Conservation (phyloP, 2,888 invertebrate genomes). For the Vesta saturnalis region DNA sequence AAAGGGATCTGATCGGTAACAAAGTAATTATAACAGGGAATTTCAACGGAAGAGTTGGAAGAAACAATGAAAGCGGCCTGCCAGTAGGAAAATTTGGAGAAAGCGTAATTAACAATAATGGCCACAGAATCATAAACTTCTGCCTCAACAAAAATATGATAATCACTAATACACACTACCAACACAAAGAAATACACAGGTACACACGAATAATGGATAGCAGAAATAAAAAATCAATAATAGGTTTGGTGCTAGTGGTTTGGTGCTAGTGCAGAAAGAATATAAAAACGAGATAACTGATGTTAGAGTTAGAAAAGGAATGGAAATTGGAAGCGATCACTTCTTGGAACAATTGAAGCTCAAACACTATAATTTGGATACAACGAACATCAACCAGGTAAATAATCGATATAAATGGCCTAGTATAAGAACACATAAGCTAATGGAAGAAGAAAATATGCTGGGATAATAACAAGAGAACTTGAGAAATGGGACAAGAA, state of each 20-base stretch:
- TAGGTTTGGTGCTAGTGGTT: neutral
- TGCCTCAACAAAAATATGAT: neutral
- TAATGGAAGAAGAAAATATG: neutral
- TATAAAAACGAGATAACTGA: neutral
- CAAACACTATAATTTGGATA: neutral
- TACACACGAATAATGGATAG: neutral
- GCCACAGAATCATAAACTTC: neutral
- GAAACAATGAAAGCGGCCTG: too few species aligned
- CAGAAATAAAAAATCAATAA: neutral
- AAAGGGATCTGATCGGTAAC: neutral
- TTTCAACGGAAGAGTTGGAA: too few species aligned
- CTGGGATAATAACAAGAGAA: neutral
- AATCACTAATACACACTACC: neutral
- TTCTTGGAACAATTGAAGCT: neutral
- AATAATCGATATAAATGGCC: neutral
- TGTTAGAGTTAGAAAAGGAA: neutral
- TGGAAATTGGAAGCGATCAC: neutral
- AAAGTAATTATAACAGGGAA: too few species aligned
- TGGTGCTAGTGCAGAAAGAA: neutral
- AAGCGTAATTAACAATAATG: neutral
- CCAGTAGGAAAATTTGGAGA: too few species aligned
- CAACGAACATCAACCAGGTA: neutral
- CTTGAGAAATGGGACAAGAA: neutral
- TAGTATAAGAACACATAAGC: neutral
- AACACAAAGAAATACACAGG: neutral